Evolutionary conservation across 2,113 vertebrate species (phyloP).

Genomic region (Otus sunia): DNA sequence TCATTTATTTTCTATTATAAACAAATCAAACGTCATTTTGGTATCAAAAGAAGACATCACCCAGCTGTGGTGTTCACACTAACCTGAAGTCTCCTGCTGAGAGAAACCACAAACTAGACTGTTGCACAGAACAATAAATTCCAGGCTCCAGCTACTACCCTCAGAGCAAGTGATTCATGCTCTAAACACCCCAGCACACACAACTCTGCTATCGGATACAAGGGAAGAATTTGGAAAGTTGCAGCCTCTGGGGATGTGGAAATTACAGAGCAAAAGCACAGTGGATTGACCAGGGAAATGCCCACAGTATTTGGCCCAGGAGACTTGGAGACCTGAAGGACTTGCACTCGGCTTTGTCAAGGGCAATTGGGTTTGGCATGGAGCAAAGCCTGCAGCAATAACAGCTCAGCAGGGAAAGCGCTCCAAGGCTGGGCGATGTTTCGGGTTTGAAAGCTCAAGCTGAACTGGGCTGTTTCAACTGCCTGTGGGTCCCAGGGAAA

Average conservation of each 20-base stretch:
- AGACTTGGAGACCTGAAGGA: background rate
- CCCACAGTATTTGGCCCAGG: fast-evolving
- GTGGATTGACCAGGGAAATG: background rate
- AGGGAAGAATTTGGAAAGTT: background rate
- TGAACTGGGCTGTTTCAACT: background rate
- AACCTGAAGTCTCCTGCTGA: background rate
- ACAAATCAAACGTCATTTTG: background rate
- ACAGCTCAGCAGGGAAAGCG: background rate
- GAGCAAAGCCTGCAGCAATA: background rate
- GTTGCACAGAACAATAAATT: background rate
- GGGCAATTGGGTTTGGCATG: background rate
- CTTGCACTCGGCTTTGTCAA: background rate
- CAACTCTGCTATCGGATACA: fast-evolving
- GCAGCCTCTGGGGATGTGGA: background rate
- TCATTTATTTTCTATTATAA: background rate
- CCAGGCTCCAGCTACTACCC: background rate
- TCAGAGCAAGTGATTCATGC: background rate
- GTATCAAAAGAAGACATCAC: background rate
- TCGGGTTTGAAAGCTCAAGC: background rate
- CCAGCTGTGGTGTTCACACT: background rate
- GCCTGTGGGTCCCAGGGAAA: fast-evolving
- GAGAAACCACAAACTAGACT: background rate
- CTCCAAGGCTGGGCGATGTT: fast-evolving
- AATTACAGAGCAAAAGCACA: background rate
- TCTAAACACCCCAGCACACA: background rate